Evolutionary conservation across 1,140 invertebrate species (phyloP).

Genomic region (Zophobas atratus): DNA sequence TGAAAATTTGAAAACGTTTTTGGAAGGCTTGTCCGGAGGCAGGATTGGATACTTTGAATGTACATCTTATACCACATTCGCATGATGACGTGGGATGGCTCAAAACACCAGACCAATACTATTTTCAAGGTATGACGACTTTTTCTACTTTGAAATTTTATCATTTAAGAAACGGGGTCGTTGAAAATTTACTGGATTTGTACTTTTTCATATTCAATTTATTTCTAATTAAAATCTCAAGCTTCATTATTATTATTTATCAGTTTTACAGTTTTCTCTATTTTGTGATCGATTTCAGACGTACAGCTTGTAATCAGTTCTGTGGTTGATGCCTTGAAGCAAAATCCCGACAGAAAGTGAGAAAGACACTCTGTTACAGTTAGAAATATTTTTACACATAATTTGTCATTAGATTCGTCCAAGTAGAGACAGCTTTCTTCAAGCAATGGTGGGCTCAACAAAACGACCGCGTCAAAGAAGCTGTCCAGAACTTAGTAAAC

Average conservation of each 20-base stretch:
- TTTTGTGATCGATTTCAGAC: conserved; percentile 65
- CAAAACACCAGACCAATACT: conserved; percentile 90
- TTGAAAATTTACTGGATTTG: no score
- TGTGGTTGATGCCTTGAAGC: conserved; percentile 73
- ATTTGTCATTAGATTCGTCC: conserved; percentile 55
- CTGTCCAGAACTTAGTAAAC: conserved; percentile 66
- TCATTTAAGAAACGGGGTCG: no score
- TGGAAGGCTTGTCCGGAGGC: conserved; percentile 69
- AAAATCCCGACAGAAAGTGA: conserved; percentile 78
- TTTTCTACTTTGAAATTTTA: no score
- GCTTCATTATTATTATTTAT: no score
- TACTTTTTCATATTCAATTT: no score
- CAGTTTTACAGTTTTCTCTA: neutral
- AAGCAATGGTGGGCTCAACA: conserved; percentile 78
- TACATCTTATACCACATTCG: conserved; percentile 79
- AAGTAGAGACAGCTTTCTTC: conserved; percentile 68
- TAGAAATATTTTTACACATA: neutral
- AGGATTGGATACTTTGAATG: conserved; percentile 72
- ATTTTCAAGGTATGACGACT: conserved; percentile 73
- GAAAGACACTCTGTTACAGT: neutral
- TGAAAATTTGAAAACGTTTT: neutral
- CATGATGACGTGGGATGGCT: conserved; percentile 90
- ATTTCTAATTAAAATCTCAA: no score
- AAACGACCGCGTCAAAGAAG: conserved; percentile 68
- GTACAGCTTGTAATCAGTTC: conserved; percentile 86